Conservation (phyloP, 2,797 vertebrate species). For the Rousettus madagascariensis region DNA sequence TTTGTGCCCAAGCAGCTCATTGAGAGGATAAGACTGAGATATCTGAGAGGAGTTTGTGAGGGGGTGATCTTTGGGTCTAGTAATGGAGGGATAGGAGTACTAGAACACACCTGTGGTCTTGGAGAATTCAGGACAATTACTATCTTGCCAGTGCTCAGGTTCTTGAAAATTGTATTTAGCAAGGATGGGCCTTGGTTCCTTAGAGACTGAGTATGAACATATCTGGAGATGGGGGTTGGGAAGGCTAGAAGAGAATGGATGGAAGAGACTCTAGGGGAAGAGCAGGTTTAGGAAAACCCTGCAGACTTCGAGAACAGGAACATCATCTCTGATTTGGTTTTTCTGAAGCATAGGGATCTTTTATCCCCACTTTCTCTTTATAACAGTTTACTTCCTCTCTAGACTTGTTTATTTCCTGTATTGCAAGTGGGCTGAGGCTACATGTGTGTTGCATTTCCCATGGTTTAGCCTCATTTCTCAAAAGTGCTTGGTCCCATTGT, state of each 20-base stretch:
- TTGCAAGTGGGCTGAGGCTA: slow-evolving; percentile 43
- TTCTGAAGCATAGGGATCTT: slow-evolving; percentile 39
- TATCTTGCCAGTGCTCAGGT: background rate
- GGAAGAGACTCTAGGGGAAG: background rate
- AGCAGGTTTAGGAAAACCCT: background rate
- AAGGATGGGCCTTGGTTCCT: background rate
- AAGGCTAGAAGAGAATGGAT: background rate
- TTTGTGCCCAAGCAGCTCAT: background rate
- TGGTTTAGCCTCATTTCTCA: slow-evolving; percentile 36
- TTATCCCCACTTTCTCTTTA: slow-evolving; percentile 5
- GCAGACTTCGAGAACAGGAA: background rate
- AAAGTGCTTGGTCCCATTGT: slow-evolving; percentile 31
- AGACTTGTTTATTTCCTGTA: slow-evolving; percentile 51
- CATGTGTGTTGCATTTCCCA: slow-evolving; percentile 40
- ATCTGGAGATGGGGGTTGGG: background rate
- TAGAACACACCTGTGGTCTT: background rate
- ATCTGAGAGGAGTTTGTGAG: background rate
- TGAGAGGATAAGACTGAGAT: background rate
- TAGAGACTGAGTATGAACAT: background rate
- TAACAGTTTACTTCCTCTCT: slow-evolving; percentile 55
- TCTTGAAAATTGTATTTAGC: background rate
- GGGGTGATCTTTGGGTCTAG: background rate
- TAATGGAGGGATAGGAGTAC: background rate
- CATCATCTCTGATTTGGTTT: background rate
- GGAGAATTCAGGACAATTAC: background rate